phyloP scores from a whole-genome alignment of 2,797 vertebrate genomes.

The Lacerta agilis region DNA sequence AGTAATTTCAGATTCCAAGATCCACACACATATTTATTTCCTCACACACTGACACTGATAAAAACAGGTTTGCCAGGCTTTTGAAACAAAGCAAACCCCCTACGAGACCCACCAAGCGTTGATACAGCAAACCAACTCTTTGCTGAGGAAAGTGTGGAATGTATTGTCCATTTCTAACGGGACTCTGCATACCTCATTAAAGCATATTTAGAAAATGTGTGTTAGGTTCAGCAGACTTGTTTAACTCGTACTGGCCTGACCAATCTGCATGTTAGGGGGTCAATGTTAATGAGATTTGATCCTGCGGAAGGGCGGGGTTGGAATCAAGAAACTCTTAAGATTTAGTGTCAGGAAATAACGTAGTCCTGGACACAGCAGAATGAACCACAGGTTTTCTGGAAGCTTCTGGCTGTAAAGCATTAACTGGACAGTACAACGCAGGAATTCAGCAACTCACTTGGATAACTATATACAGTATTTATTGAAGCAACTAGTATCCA shows the following conservation, averaged over 20 bases:
- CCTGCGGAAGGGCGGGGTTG: fast-evolving
- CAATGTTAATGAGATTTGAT: not conserved
- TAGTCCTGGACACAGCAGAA: too few relatives aligned
- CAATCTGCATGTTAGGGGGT: not conserved
- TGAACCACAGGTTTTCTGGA: too few relatives aligned
- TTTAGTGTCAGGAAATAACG: too few relatives aligned
- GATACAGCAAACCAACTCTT: not conserved
- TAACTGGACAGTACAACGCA: too few relatives aligned
- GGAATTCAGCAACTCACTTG: too few relatives aligned
- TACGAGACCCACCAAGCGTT: not conserved
- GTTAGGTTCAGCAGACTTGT: not conserved
- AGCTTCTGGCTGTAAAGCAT: too few relatives aligned
- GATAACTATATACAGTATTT: too few relatives aligned
- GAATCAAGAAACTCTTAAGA: not conserved
- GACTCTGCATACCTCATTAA: not conserved
- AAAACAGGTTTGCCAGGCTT: not conserved
- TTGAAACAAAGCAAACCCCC: not conserved
- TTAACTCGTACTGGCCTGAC: not conserved
- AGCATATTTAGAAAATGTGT: not conserved
- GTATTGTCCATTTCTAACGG: not conserved
- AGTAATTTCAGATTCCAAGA: not conserved
- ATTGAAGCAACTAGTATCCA: too few relatives aligned
- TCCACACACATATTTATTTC: not conserved
- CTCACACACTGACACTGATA: too few relatives aligned
- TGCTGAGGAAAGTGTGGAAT: not conserved